Evolutionary conservation across 2,797 vertebrate species (phyloP), one percentile per base, ranked within the genome.

Genomic region (Sebastes baramenuke): DNA sequence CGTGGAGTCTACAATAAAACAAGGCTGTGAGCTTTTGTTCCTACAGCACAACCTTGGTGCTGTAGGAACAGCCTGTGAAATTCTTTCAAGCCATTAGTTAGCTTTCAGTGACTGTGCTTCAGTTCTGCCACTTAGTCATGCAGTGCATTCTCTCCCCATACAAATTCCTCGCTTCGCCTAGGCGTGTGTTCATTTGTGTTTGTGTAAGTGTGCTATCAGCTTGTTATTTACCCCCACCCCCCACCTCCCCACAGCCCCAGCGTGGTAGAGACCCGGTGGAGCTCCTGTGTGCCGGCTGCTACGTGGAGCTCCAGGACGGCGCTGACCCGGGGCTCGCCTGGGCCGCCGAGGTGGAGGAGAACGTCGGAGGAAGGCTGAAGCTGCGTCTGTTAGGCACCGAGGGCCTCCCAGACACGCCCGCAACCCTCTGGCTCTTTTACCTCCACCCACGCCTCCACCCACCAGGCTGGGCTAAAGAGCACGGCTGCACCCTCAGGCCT

Each of bases 361-460:
- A 99, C 2, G 93, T 98, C 1, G 98, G 98, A 0, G 98, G 98
- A 11, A 95, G 98, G 78, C 96, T 99, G 70, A 97, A 96, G 82
- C 77, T 99, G 73, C 90, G 95, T 16, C 97, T 98, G 1, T 91
- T 97, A 14, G 98, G 98, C 81, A 95, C 98, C 4, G 95, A 96
- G 55, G 94, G 94, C 54, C 95, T 94, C 54, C 95, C 97, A n/a
- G 94, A 92, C 68, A 94, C 94, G 52, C 95, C 96, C 16, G 90
- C 96, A 14, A 96, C 97, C 94, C 93, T 96, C 9, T 98, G 98
- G 97, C 92, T 98, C 4, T 99, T 98, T 93, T 99, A 99, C 91
- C 95, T 99, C 89, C 96, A 98, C 93, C 97, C 98, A 5, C 96
- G 96, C 81, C 96, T 99, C 83, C 98, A 99, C 93, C 96, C 97